phyloP scores from a whole-genome alignment of 92 coral and sea anemone species.

The Blastomussa wellsi region DNA sequence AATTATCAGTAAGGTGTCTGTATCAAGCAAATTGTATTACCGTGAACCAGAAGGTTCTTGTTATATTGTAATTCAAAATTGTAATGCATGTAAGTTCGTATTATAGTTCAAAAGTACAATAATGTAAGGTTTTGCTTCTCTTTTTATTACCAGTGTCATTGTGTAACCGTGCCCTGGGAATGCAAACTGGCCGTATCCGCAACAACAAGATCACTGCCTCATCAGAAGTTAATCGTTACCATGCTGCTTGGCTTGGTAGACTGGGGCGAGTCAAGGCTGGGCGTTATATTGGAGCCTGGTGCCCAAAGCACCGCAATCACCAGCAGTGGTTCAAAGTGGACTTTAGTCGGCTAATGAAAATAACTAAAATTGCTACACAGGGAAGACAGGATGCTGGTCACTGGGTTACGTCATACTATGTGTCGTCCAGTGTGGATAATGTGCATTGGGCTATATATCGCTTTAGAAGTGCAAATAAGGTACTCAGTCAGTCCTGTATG shows the following conservation, averaged over 20 bases:
- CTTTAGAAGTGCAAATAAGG: slow-evolving; percentile 72
- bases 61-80: background rate
- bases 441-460: slow-evolving; percentile 77
- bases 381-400: slow-evolving; percentile 69
- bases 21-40: too few species aligned
- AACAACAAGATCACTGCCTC: slow-evolving; percentile 64
- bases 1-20: too few species aligned
- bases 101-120: background rate
- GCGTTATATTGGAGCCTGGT: slow-evolving; percentile 80
- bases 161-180: slow-evolving; percentile 58
- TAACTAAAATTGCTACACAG: slow-evolving; percentile 78
- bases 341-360: slow-evolving; percentile 66
- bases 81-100: background rate
- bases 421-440: slow-evolving; percentile 70
- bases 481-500: background rate
- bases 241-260: slow-evolving; percentile 60
- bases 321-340: slow-evolving; percentile 83
- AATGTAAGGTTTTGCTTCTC: background rate
- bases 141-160: slow-evolving; percentile 36
- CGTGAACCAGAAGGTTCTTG: too few species aligned
- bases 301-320: slow-evolving; percentile 69
- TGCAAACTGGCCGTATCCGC: slow-evolving; percentile 64
- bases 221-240: slow-evolving; percentile 43
- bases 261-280: slow-evolving; percentile 62
- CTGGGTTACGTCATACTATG: slow-evolving; percentile 71